Evolutionary conservation across 2,113 vertebrate species (phyloP), one percentile per base, ranked within the genome.

Genomic region (Marcusenius ussheri): DNA sequence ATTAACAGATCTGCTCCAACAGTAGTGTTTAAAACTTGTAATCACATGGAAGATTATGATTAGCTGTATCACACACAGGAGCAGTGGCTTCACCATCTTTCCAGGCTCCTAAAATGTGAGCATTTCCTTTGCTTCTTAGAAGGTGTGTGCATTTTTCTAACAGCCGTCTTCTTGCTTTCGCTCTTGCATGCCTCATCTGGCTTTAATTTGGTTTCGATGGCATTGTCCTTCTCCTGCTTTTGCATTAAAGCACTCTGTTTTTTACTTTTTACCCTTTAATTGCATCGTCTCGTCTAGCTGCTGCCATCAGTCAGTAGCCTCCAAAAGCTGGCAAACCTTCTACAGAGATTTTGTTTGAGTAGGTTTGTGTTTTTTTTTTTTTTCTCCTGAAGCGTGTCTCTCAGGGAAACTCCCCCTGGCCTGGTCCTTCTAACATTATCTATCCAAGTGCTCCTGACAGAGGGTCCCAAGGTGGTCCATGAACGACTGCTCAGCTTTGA

Each of bases 1-100:
- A 88, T 90, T 92, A 91, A 83, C 90, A 66, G 87, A 88, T 46
- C 87, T 13, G 7, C 87, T 88, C 24, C 39, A 21, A 56, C 35
- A 70, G 70, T 84, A 46, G 27, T 62, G 84, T 50, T 58, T 88
- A 58, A 62, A 58, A n/a, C 53, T 45, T 66, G 35, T 66, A 42
- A 80, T 80, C 74, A 80, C 74, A 19, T 80, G 74, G 35, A 80
- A 42, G 74, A 42, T 80, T 42, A 39, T 42, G 74, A 80, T 80
- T 42, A 42, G 74, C 31, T 87, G n/a, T 31, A n/a, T 47, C 27
- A 86, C 35, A 66, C 87, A 88, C 87, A 66, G 39, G 45, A 45
- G 56, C 56, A 45, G 62, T n/a, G 53, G 35, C 53, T 27, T 45
- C 7, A 13, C 2, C 24, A n/a, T 13, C 35, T 58, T 11, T n/a